Conservation (phyloP, 2,113 vertebrate genomes). For the Otis tarda region DNA sequence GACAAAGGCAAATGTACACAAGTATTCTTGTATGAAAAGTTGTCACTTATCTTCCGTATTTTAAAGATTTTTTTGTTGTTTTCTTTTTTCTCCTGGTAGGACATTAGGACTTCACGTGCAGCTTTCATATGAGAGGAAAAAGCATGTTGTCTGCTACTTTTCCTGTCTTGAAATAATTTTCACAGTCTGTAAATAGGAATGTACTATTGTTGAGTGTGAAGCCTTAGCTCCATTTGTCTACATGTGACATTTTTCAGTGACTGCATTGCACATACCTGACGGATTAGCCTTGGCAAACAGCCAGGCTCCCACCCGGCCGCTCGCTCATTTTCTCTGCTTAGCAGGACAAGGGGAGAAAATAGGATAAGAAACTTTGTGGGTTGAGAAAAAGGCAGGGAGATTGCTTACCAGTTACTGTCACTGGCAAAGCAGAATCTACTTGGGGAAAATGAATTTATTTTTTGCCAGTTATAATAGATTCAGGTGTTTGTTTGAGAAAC, state of each 20-base stretch:
- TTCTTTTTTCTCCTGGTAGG: background rate
- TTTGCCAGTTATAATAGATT: background rate
- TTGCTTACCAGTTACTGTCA: background rate
- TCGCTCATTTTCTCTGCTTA: background rate
- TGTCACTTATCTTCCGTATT: background rate
- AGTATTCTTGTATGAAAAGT: background rate
- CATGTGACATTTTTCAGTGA: background rate
- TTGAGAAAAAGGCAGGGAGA: background rate
- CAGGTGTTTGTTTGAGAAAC: background rate
- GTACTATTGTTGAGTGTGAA: background rate
- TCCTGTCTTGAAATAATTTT: background rate
- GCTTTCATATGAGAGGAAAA: background rate
- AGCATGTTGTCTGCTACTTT: background rate
- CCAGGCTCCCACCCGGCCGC: background rate
- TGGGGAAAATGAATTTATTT: background rate
- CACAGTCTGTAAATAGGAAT: background rate
- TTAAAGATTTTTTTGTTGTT: background rate
- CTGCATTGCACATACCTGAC: background rate
- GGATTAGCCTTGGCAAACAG: background rate
- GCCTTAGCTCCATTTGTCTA: background rate
- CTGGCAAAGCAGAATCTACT: background rate
- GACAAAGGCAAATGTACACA: background rate
- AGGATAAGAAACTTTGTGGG: background rate
- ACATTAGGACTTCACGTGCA: background rate
- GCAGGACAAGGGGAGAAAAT: background rate